phyloP scores from a whole-genome alignment of 2,113 vertebrate species.

The Gnathonemus echidnorhynchus region DNA sequence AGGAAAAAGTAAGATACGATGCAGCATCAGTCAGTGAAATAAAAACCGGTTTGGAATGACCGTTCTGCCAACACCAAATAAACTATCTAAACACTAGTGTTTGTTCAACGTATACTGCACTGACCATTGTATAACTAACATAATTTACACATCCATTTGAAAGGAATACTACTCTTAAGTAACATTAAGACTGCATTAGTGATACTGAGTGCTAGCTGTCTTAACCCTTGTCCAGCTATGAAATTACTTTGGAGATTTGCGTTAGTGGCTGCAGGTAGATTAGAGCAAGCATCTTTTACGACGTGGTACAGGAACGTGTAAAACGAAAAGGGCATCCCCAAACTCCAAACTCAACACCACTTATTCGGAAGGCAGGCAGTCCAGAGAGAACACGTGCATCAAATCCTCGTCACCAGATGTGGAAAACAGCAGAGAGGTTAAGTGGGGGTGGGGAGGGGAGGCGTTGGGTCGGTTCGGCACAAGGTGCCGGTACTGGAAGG shows the following conservation, averaged over 20 bases:
- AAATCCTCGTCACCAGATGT: constrained; percentile 59
- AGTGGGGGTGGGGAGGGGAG: constrained; percentile 39
- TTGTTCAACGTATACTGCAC: constrained; percentile 41
- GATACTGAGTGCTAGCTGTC: constrained; percentile 76
- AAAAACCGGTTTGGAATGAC: constrained; percentile 24
- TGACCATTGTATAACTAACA: constrained; percentile 38
- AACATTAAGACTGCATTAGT: constrained; percentile 75
- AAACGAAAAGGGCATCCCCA: constrained; percentile 75
- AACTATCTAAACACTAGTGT: constrained; percentile 23
- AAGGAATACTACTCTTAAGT: constrained; percentile 42
- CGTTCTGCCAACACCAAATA: constrained; percentile 42
- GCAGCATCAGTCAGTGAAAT: constrained; percentile 43
- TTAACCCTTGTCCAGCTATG: constrained; percentile 32
- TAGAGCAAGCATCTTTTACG: constrained; percentile 78
- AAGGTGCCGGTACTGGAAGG: constrained; percentile 60
- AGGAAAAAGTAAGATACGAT: constrained; percentile 36
- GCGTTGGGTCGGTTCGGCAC: constrained; percentile 43
- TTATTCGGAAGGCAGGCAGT: constrained; percentile 77
- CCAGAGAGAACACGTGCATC: constrained; percentile 74
- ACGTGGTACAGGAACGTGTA: constrained; percentile 71
- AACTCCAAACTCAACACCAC: constrained; percentile 70
- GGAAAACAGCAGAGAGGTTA: constrained; percentile 70
- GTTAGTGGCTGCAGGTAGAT: constrained; percentile 90
- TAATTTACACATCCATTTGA: constrained; percentile 51
- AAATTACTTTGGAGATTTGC: constrained; percentile 84